These are phyloP conservation scores for Delia radicum DNA, from an alignment of 1,140 invertebrate species.

Conservation along the genomic window DNA sequence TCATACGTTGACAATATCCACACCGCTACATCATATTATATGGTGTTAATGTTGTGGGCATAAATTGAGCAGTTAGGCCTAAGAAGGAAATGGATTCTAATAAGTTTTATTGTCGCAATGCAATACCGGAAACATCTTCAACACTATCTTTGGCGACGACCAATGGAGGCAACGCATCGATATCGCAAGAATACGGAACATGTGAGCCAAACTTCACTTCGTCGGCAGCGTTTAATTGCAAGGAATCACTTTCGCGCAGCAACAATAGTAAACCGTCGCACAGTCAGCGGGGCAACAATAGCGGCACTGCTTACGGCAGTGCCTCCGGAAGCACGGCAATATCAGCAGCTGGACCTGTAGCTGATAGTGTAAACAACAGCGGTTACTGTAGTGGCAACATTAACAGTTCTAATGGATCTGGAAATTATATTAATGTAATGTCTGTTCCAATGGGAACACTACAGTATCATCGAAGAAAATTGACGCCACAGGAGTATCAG, in stretches of 20 bases:
- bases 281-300: not conserved
- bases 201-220: slow-evolving; percentile 36
- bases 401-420: slow-evolving; percentile 32
- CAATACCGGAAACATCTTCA: slow-evolving; percentile 34
- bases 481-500: slow-evolving; percentile 51
- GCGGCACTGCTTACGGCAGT: slow-evolving; percentile 25
- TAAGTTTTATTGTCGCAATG: slow-evolving; percentile 47
- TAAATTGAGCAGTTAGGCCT: not conserved
- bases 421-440: slow-evolving; percentile 53
- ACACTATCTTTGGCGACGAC: slow-evolving; percentile 36
- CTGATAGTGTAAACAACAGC: not conserved
- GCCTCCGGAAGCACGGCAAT: slow-evolving; percentile 32
- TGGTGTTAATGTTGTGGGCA: not conserved
- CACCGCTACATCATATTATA: not conserved
- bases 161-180: slow-evolving; percentile 38
- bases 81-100: slow-evolving; percentile 42
- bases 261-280: not conserved
- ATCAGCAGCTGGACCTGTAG: not conserved
- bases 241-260: slow-evolving; percentile 28
- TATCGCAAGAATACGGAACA: slow-evolving; percentile 37
- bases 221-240: slow-evolving; percentile 35
- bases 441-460: slow-evolving; percentile 47
- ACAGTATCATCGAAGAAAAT: slow-evolving; percentile 52
- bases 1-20: not conserved
- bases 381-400: not conserved